Evolutionary conservation across 2,888 invertebrate genomes (phyloP).

Genomic region (Xestobium rufovillosum): DNA sequence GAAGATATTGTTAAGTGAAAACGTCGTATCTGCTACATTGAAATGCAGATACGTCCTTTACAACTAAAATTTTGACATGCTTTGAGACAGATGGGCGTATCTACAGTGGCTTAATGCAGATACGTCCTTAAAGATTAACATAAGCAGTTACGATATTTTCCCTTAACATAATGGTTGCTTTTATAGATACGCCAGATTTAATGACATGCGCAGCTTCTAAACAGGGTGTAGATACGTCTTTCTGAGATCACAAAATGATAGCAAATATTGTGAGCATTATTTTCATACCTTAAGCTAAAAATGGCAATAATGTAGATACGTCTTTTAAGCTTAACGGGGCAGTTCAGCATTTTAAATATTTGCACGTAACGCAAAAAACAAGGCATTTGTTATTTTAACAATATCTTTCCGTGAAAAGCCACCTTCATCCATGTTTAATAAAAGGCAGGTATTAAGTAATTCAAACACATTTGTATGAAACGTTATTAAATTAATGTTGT

Average conservation of each 20-base stretch:
- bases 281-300: slow-evolving; percentile 2
- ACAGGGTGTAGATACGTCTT: slow-evolving; percentile 1
- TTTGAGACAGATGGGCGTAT: slow-evolving; percentile 2
- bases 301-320: background rate
- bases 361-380: too few species aligned
- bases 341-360: too few species aligned
- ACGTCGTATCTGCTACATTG: slow-evolving; percentile 3
- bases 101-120: slow-evolving; percentile 2
- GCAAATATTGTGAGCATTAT: slow-evolving; percentile 1
- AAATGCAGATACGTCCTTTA: slow-evolving; percentile 1
- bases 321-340: too few species aligned
- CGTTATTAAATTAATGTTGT: too few species aligned
- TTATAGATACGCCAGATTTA: slow-evolving; percentile 1
- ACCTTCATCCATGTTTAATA: too few species aligned
- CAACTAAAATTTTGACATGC: slow-evolving; percentile 1
- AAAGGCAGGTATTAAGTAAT: too few species aligned
- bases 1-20: slow-evolving; percentile 2
- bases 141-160: slow-evolving; percentile 2
- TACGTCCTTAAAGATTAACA: slow-evolving; percentile 1
- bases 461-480: too few species aligned
- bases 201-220: slow-evolving; percentile 2
- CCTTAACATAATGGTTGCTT: background rate
- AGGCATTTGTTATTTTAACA: too few species aligned
- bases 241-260: slow-evolving; percentile 2
- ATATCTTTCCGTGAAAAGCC: too few species aligned